phyloP scores from a whole-genome alignment of 2,113 vertebrate species.

The Manacus vitellinus region DNA sequence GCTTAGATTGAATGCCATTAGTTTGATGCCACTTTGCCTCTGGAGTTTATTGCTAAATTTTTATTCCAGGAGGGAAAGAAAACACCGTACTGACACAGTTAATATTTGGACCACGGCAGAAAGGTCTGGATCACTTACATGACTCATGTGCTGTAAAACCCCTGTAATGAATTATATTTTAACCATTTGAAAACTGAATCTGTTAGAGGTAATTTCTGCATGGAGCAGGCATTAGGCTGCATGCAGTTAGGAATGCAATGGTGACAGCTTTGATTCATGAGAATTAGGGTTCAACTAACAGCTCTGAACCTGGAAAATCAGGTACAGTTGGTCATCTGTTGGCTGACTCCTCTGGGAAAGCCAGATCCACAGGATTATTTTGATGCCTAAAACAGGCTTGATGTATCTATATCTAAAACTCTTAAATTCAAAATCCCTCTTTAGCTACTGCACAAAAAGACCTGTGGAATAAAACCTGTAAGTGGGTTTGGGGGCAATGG shows the following conservation, averaged over 20 bases:
- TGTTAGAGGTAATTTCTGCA: not conserved
- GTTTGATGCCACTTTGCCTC: slow-evolving; percentile 50
- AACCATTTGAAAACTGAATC: not conserved
- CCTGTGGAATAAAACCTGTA: rapidly evolving
- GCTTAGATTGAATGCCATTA: slow-evolving; percentile 60
- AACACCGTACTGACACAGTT: not conserved
- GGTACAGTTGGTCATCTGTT: not conserved
- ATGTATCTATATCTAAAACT: not conserved
- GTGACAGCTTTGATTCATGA: not conserved
- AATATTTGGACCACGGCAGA: not conserved
- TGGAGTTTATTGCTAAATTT: slow-evolving; percentile 57
- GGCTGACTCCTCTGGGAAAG: not conserved
- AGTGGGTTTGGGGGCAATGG: not conserved
- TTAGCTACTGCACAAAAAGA: not conserved
- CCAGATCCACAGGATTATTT: not conserved
- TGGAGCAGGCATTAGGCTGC: not conserved
- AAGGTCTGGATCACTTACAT: not conserved
- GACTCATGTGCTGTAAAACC: not conserved
- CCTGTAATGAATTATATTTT: not conserved
- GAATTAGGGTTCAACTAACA: not conserved
- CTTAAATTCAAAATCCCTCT: not conserved
- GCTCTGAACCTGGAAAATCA: not conserved
- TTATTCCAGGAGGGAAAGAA: slow-evolving; percentile 10
- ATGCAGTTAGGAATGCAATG: not conserved
- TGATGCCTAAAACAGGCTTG: not conserved